Evolutionary conservation across 2,113 vertebrate species (phyloP).

Genomic region (Noturus placidus): DNA sequence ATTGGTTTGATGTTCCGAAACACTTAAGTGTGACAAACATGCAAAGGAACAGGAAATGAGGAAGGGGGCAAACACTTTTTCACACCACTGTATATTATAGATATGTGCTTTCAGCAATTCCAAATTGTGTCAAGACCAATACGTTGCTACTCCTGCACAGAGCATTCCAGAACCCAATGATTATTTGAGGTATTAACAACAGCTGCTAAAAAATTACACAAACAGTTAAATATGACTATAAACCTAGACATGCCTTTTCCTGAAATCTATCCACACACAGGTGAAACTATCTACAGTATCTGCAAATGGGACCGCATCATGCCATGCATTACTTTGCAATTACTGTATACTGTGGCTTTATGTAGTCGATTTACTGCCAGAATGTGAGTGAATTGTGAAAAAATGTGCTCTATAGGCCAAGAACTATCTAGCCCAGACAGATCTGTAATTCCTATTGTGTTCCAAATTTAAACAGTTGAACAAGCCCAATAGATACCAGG

Average conservation of each 20-base stretch:
- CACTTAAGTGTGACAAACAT: too few species aligned
- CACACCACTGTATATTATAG: too few species aligned
- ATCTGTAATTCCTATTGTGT: slow-evolving; percentile 6
- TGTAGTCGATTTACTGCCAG: slow-evolving; percentile 18
- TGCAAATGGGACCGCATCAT: background rate
- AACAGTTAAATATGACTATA: background rate
- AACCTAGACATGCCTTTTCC: background rate
- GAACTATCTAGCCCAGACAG: slow-evolving; percentile 28
- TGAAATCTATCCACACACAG: background rate
- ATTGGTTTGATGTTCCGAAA: too few species aligned
- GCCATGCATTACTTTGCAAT: slow-evolving; percentile 5
- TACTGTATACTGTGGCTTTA: background rate
- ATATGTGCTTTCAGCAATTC: background rate
- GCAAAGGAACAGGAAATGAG: too few species aligned
- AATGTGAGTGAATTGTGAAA: slow-evolving; percentile 38
- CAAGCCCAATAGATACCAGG: background rate
- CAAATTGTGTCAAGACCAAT: background rate
- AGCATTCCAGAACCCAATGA: background rate
- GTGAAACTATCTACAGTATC: slow-evolving; percentile 11
- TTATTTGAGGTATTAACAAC: slow-evolving; percentile 11
- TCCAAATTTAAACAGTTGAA: slow-evolving; percentile 14
- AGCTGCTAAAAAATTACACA: slow-evolving; percentile 19
- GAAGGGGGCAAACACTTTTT: too few species aligned
- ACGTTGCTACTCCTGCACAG: background rate
- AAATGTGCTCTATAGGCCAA: slow-evolving; percentile 36